Base-by-base conservation (phyloP, 92 coral and sea anemone genomes). In the Porites lobata region DNA sequence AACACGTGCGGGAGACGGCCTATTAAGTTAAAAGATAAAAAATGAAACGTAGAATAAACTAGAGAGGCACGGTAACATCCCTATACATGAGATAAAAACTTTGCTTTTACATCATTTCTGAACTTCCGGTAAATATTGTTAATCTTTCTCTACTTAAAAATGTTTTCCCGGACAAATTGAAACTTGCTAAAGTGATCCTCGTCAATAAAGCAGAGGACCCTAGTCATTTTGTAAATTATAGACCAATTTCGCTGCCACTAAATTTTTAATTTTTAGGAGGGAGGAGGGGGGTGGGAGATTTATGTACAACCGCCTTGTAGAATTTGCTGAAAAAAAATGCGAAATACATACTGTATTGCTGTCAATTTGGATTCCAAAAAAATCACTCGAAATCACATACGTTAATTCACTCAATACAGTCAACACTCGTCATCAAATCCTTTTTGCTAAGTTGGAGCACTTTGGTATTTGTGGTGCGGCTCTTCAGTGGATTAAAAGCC, bases 331-430 rank as follows among this genome's bases (percentile, higher is more conserved):
- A 38, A 38, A 38, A 0, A 3, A 50, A 73, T 26, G 8, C 13
- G 83, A 82, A 63, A 83, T 29, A 29, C 83, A 52, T 54, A 29
- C 4, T 89, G 65, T 66, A 74, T 50, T 63, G 78, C 75, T 65
- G 43, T 61, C 88, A 88, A 65, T 88, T 88, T 82, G 92, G 88
- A 11, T 88, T 88, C 73, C 80, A 88, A 29, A 82, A 82, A 51
- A 73, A 75, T 18, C 87, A 73, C 56, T 88, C 88, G 52, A 88
- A 76, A 15, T 75, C 86, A 20, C 57, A 72, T 38, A 62, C 92
- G 21, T 70, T 81, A 20, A 82, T 75, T 24, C 74, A 88, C 43
- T 29, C 32, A 29, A 29, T 29, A 2, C 32, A 29, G 4, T 29
- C 32, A 29, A 29, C 32, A 29, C 72, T 83, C 9, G 65, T 83